Evolutionary conservation across 2,888 invertebrate species (phyloP).

Genomic region (Biston betularia): DNA sequence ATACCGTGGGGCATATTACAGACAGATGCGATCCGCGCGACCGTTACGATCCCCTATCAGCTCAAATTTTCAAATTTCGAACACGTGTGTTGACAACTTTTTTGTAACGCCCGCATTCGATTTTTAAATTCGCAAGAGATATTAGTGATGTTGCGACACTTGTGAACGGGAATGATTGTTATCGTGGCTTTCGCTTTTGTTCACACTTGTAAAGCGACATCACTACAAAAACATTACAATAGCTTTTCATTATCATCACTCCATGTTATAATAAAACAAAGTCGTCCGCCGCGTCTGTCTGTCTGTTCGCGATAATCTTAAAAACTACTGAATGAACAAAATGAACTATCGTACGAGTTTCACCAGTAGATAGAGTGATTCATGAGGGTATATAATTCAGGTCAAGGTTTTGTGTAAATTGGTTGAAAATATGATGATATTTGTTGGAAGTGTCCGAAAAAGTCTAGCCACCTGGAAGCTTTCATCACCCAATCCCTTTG

Average conservation of each 20-base stretch:
- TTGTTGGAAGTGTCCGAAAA: too few relatives aligned
- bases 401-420: too few relatives aligned
- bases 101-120: slow-evolving; percentile 73
- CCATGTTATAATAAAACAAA: too few relatives aligned
- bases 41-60: slow-evolving; percentile 82
- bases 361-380: too few relatives aligned
- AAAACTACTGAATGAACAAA: too few relatives aligned
- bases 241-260: neutral
- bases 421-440: too few relatives aligned
- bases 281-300: too few relatives aligned
- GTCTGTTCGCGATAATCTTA: too few relatives aligned
- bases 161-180: slow-evolving; percentile 39
- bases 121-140: slow-evolving; percentile 56
- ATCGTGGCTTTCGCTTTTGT: slow-evolving; percentile 36
- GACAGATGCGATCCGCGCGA: slow-evolving; percentile 74
- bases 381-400: too few relatives aligned
- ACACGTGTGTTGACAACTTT: slow-evolving; percentile 82
- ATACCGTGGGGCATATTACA: slow-evolving; percentile 54
- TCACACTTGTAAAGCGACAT: slow-evolving; percentile 18
- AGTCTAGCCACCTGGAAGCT: too few relatives aligned
- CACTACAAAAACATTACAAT: slow-evolving; percentile 1
- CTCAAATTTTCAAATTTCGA: slow-evolving; percentile 75
- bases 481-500: too few relatives aligned
- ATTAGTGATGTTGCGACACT: slow-evolving; percentile 34
- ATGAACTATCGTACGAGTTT: too few relatives aligned